Percentiles rank a stretch among this genome's conserved stretches.
Conservation (phyloP, 2,797 vertebrate genomes). For the Gallirallus australis region DNA sequence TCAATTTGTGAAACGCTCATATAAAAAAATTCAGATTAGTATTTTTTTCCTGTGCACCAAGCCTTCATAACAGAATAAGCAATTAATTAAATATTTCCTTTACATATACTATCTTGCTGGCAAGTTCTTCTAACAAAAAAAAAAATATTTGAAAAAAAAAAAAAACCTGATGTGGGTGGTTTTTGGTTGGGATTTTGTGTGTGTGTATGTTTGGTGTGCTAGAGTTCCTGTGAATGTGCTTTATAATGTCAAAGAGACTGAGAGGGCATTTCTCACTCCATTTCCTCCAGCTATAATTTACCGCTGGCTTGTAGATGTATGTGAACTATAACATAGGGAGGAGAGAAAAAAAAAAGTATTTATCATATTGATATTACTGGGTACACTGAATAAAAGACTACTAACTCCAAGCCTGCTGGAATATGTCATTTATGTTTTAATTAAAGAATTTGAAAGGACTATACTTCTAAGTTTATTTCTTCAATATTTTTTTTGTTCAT, state of each 20-base stretch:
- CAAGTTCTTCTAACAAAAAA: background rate
- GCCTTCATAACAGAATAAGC: background rate
- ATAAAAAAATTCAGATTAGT: background rate
- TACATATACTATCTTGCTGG: background rate
- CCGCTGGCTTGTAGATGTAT: background rate
- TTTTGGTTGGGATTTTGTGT: background rate
- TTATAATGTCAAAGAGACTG: conserved; percentile 26
- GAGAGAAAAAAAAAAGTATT: background rate
- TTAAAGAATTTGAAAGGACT: background rate
- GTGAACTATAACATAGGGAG: background rate
- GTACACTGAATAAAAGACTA: background rate
- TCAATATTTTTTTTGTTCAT: background rate
- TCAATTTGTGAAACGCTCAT: background rate
- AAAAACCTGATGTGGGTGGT: accelerated
- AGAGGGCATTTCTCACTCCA: conserved; percentile 35
- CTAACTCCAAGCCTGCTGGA: background rate
- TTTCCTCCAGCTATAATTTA: conserved; percentile 38
- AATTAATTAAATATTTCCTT: background rate
- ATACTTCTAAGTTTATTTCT: background rate
- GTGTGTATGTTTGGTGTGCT: background rate
- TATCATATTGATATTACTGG: background rate
- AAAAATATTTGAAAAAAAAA: background rate
- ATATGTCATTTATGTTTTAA: background rate
- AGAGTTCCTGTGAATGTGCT: background rate
- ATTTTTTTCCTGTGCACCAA: background rate